Percentiles rank a stretch among this genome's conserved stretches.
phyloP scores from a whole-genome alignment of 2,113 vertebrate species.

The Pao palembangensis region DNA sequence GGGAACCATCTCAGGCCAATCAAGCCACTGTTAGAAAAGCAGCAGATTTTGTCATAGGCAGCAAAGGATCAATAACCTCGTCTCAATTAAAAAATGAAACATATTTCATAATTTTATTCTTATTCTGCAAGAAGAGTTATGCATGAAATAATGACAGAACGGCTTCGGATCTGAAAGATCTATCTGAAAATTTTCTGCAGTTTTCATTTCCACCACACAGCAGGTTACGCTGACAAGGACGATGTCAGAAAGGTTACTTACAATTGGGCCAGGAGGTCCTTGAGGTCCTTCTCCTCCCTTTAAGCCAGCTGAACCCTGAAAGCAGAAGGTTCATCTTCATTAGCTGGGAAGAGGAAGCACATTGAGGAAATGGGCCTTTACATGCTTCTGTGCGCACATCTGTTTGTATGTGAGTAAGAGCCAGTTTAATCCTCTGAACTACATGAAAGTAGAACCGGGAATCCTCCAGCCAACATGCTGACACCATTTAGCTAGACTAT shows the following conservation, averaged over 20 bases:
- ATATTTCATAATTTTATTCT: too few relatives aligned
- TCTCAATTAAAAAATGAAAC: too few relatives aligned
- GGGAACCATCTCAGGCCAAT: constrained; percentile 21
- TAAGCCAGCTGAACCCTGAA: constrained; percentile 87
- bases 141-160: too few relatives aligned
- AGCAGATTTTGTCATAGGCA: constrained; percentile 4
- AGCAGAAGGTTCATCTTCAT: constrained; percentile 50
- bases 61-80: too few relatives aligned
- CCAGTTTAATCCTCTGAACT: not conserved
- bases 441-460: not conserved
- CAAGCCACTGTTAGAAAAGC: constrained; percentile 6
- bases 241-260: constrained; percentile 76
- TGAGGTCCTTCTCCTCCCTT: constrained; percentile 98
- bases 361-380: constrained; percentile 47
- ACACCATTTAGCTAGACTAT: not conserved
- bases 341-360: constrained; percentile 33
- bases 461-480: not conserved
- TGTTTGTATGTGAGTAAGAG: not conserved
- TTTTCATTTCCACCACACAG: not conserved
- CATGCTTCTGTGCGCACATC: constrained; percentile 7
- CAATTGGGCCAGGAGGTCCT: constrained; percentile 86
- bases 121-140: too few relatives aligned
- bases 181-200: not conserved
- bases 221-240: not conserved
- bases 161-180: too few relatives aligned